These are phyloP conservation scores for Abramis brama DNA, from an alignment of 2,113 vertebrate species.

Conservation along the genomic window DNA sequence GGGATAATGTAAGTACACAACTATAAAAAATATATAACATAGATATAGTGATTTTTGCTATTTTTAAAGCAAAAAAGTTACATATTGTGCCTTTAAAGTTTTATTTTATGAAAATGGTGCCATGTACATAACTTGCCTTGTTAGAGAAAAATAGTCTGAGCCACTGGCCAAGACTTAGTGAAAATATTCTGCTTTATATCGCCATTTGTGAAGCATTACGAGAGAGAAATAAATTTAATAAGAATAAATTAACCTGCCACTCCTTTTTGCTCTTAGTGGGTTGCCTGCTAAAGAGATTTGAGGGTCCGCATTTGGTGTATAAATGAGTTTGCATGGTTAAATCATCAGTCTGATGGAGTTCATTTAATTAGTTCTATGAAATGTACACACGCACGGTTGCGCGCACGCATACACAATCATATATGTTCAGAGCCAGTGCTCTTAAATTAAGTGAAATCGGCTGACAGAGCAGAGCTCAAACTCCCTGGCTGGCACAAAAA, in stretches of 20 bases:
- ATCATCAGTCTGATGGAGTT: constrained; percentile 12
- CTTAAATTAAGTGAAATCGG: neutral
- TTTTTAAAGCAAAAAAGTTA: no score
- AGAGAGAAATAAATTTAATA: neutral
- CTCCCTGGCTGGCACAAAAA: neutral
- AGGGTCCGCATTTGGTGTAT: neutral
- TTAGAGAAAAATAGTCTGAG: neutral
- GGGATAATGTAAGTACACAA: no score
- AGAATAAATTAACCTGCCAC: neutral
- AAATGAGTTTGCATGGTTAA: constrained; percentile 8
- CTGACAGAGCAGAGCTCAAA: neutral
- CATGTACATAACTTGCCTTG: no score
- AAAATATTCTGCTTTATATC: neutral
- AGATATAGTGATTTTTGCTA: no score
- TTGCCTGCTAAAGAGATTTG: neutral
- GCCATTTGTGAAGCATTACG: neutral
- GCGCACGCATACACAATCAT: neutral
- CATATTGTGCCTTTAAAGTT: no score
- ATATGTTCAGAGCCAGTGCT: neutral
- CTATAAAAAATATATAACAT: no score
- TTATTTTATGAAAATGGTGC: no score
- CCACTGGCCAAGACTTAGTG: neutral
- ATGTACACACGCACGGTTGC: neutral
- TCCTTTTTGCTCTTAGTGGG: neutral
- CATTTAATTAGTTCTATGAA: neutral